phyloP scores from a whole-genome alignment of 1,140 invertebrate genomes.

The Drosophila obscura region DNA sequence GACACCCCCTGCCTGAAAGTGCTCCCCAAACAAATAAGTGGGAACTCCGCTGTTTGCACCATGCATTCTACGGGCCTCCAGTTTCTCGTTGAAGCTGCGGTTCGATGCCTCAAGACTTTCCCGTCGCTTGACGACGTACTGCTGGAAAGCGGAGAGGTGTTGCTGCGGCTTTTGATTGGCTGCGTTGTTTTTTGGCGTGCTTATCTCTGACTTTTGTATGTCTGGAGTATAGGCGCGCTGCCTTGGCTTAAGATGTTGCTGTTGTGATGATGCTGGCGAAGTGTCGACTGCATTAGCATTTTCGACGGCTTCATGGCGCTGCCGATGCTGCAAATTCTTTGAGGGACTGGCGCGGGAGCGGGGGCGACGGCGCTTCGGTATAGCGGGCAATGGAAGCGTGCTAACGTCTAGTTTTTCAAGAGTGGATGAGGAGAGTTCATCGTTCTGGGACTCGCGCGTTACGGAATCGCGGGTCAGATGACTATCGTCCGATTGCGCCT shows the following conservation, averaged over 20 bases:
- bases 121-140: slow-evolving; percentile 80
- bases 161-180: slow-evolving; percentile 28
- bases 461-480: slow-evolving; percentile 79
- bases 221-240: slow-evolving; percentile 33
- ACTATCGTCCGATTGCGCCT: slow-evolving; percentile 79
- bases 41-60: slow-evolving; percentile 49
- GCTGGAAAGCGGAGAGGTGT: slow-evolving; percentile 72
- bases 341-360: slow-evolving; percentile 71
- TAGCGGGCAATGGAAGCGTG: slow-evolving; percentile 74
- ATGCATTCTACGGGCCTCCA: slow-evolving; percentile 82
- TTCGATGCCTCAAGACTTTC: slow-evolving; percentile 80
- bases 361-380: slow-evolving; percentile 74
- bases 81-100: slow-evolving; percentile 81
- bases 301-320: slow-evolving; percentile 33
- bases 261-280: slow-evolving; percentile 9
- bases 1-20: slow-evolving; percentile 39
- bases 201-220: slow-evolving; percentile 31
- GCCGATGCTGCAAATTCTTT: slow-evolving; percentile 56
- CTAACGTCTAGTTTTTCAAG: slow-evolving; percentile 79
- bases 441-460: slow-evolving; percentile 79
- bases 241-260: slow-evolving; percentile 19
- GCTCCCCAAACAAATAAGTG: slow-evolving; percentile 81
- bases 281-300: slow-evolving; percentile 25
- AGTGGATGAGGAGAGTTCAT: slow-evolving; percentile 77
- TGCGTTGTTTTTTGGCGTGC: slow-evolving; percentile 4